Percentiles rank a stretch among this genome's conserved stretches.
Conservation (phyloP, 2,888 invertebrate species). For the Leucania comma region DNA sequence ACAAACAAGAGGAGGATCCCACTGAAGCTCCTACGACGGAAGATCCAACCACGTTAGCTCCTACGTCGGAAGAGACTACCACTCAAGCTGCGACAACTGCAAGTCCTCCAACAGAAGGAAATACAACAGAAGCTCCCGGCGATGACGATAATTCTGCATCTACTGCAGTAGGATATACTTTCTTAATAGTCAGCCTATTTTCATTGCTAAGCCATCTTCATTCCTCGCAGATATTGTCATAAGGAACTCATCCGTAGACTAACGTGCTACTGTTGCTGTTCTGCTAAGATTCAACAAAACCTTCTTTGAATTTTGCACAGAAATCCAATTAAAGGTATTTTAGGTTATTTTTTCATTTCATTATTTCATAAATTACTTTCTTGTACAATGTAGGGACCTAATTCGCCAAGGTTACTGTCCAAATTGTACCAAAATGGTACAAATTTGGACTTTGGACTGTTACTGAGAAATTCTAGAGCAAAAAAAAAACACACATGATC, state of each 20-base stretch:
- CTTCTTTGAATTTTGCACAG: conserved; percentile 59
- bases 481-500: background rate
- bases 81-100: background rate
- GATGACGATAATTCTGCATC: conserved; percentile 71
- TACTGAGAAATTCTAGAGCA: background rate
- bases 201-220: conserved; percentile 76
- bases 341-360: background rate
- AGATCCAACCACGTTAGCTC: background rate
- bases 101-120: background rate
- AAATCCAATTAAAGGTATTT: conserved; percentile 60
- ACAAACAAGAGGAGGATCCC: conserved; percentile 61
- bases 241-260: conserved; percentile 67
- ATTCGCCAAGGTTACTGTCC: background rate
- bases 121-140: conserved; percentile 30
- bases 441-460: background rate
- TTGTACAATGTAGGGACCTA: background rate
- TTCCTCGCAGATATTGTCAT: conserved; percentile 70
- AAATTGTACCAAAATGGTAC: background rate
- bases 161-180: conserved; percentile 78
- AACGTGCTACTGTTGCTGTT: conserved; percentile 51
- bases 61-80: background rate
- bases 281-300: conserved; percentile 8
- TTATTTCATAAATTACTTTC: background rate
- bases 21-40: background rate
- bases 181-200: conserved; percentile 76